Evolutionary conservation across 2,113 vertebrate species (phyloP).

Genomic region (Smithornis capensis): DNA sequence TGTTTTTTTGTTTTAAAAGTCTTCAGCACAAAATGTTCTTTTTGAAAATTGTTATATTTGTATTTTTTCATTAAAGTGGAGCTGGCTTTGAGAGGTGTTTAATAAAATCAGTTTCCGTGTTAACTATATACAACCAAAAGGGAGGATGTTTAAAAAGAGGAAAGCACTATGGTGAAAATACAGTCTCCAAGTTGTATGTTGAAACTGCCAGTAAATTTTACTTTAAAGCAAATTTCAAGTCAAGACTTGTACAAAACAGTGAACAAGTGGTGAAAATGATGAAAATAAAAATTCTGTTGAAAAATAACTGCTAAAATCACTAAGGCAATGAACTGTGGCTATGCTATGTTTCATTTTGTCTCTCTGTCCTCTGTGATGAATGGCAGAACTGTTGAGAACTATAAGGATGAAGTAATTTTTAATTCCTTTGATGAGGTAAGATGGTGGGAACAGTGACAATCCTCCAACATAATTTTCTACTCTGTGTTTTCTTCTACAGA

Average conservation of each 20-base stretch:
- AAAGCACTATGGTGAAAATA: neutral
- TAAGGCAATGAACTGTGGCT: neutral
- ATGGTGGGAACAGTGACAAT: neutral
- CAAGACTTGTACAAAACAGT: neutral
- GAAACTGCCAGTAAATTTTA: neutral
- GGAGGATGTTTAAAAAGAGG: neutral
- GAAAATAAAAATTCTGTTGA: neutral
- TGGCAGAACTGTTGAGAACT: neutral
- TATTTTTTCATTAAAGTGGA: neutral
- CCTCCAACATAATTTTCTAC: neutral
- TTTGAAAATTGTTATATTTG: neutral
- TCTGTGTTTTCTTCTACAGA: neutral
- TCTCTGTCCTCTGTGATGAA: neutral
- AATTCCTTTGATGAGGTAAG: neutral
- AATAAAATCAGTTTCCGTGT: neutral
- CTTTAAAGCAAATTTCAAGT: conserved; percentile 1
- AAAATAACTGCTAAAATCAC: neutral
- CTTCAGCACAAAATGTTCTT: neutral
- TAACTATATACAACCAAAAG: neutral
- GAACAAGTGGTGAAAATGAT: neutral
- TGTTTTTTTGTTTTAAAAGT: neutral
- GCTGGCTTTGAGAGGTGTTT: neutral
- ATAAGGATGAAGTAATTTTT: neutral
- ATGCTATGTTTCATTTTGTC: neutral
- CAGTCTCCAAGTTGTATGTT: neutral